Evolutionary conservation across 2,888 invertebrate genomes (phyloP), one percentile per base, ranked within the genome.

Genomic region (Coleophora deauratella): DNA sequence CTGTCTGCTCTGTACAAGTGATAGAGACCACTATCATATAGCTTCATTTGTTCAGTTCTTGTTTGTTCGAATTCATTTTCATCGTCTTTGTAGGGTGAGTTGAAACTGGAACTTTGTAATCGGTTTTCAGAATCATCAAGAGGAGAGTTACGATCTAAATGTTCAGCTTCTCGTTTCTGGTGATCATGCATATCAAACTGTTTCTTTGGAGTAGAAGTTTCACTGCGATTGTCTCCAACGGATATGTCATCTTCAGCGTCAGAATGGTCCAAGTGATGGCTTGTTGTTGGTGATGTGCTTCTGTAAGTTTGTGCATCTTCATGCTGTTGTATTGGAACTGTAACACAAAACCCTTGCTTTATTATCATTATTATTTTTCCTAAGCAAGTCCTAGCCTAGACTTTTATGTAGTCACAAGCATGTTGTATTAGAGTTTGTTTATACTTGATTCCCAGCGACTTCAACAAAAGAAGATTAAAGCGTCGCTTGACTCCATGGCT

Each of bases 141-240:
- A 6, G 78, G 74, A 1, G 78, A 69, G 1, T 71, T 65, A 12
- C 66, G 55, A 10, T 71, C 72, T 9, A 53, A 56, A 1, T 70
- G 71, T 30, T 66, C 70, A 1, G 55, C 48, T n/a, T 62, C 68
- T 43, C 67, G 70, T 38, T 59, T 62, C 34, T 59, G 64, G 15
- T 52, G 54, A 13, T 62, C 59, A 21, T 60, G 66, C 3, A 54
- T 44, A 8, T 52, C 63, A 11, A 58, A 54, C 9, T 49, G 45
- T 46, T 70, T 67, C 43, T 66, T 66, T 3, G 76, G 74, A 0
- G 74, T 69, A 0, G 80, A 82, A 0, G 80, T 61, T 33, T 82
- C 78, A 39, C 85, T 80, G 49, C 86, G 68, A 44, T 84, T 81
- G 50, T 84, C 78, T 2, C 85, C 78, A 14, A 85, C 81, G 3